phyloP scores from a whole-genome alignment of 2,888 invertebrate species.

The Pelosia muscerda region DNA sequence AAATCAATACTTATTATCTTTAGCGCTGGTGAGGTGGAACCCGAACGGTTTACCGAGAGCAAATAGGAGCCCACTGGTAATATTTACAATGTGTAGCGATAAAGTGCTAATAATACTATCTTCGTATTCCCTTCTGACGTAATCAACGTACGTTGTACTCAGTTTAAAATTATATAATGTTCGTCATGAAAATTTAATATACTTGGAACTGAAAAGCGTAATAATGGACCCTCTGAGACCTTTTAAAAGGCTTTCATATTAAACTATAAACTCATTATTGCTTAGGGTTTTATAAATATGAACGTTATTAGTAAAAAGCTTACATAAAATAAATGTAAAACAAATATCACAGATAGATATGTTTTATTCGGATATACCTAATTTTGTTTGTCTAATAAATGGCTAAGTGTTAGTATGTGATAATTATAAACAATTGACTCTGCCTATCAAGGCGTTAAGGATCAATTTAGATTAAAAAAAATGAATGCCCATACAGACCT shows the following conservation, averaged over 20 bases:
- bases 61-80: not conserved
- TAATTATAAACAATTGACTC: too few relatives aligned
- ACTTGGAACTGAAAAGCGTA: conserved; percentile 8
- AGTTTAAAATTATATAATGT: not conserved
- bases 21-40: too few relatives aligned
- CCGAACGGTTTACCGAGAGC: not conserved
- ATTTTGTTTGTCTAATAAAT: too few relatives aligned
- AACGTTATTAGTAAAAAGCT: not conserved
- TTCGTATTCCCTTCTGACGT: conserved; percentile 7
- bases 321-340: too few relatives aligned
- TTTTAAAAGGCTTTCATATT: not conserved
- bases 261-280: not conserved
- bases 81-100: not conserved
- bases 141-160: conserved; percentile 4
- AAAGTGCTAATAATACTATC: conserved; percentile 7
- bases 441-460: too few relatives aligned
- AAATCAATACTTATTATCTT: too few relatives aligned
- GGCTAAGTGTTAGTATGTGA: too few relatives aligned
- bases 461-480: too few relatives aligned
- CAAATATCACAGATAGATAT: too few relatives aligned
- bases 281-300: not conserved
- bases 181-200: conserved; percentile 10
- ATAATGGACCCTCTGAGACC: conserved; percentile 4
- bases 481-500: too few relatives aligned
- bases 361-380: too few relatives aligned